Evolutionary conservation across 2,888 invertebrate genomes (phyloP), one percentile per base, ranked within the genome.

Genomic region (Lamproptera curius): DNA sequence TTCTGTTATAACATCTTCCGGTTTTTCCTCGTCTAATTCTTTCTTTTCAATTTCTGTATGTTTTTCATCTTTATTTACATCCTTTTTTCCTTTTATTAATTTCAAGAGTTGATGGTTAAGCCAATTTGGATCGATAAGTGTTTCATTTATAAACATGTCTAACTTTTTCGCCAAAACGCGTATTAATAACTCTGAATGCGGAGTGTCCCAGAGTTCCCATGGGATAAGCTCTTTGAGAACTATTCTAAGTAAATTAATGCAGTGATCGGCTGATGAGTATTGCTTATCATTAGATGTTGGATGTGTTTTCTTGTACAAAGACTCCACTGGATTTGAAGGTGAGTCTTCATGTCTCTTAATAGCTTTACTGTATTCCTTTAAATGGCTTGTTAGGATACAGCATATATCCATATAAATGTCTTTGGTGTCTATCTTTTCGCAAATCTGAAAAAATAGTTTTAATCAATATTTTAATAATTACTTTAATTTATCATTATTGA

Each of bases 151-250:
- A 50, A 87, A 89, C 13, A 66, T 67, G 42, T 90, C 83, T 1
- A 92, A 70, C 58, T 86, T 90, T 61, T 90, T 91, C 0, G 92
- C 86, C 40, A 92, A 58, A 52, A 92, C 89, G 31, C 92, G 86
- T 2, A 91, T 82, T 2, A 92, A 69, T 20, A 91, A 68, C 66
- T 91, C 90, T 0, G 91, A 91, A 38, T 92, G 91, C 9, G 92
- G 86, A 0, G 92, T 92, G 55, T 91, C 92, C 83, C 91, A 91
- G 2, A 92, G 62, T 61, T 92, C 92, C 90, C 91, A 92, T 1
- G 91, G 91, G 1, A 92, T 76, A 20, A 92, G 85, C 60, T 92
- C 92, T 57, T 90, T 89, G 9, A 92, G 67, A 9, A 92, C 68
- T 8, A 89, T 78, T n/a, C 91, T 84, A 16, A 91, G 67, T 50